A percentile compares a stretch with the other conserved stretches of the same genome.
Evolutionary conservation across 92 coral and sea anemone genomes (phyloP).

Genomic region (Siderastrea siderea): DNA sequence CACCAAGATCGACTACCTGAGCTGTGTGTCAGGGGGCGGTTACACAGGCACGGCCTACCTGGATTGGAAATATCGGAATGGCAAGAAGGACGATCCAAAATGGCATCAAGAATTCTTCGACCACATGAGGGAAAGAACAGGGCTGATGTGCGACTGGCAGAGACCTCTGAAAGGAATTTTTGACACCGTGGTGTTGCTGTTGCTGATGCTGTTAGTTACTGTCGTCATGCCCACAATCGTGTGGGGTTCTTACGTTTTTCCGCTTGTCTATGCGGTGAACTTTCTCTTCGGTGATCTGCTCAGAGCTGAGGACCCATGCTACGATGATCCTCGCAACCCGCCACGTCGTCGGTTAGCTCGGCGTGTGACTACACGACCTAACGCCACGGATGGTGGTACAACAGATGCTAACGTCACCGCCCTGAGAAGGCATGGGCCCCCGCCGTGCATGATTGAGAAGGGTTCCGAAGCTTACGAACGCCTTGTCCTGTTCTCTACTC

Average conservation of each 20-base stretch:
- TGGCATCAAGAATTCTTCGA: slow-evolving; percentile 88
- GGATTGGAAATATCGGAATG: slow-evolving; percentile 91
- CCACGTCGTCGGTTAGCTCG: background rate
- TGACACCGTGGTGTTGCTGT: slow-evolving; percentile 55
- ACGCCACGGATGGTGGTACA: background rate
- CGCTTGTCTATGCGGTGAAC: slow-evolving; percentile 68
- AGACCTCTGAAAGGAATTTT: slow-evolving; percentile 64
- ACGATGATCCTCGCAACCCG: background rate
- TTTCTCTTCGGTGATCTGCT: slow-evolving; percentile 75
- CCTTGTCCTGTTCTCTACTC: slow-evolving; percentile 12
- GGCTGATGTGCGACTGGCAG: slow-evolving; percentile 74
- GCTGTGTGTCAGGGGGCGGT: slow-evolving; percentile 92
- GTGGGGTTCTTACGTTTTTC: slow-evolving; percentile 65
- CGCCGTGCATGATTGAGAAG: background rate
- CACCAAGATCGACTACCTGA: slow-evolving; percentile 69
- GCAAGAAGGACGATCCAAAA: slow-evolving; percentile 70
- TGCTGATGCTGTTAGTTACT: slow-evolving; percentile 50
- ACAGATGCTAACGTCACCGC: background rate
- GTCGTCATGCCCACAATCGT: slow-evolving; percentile 69
- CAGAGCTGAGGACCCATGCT: slow-evolving; percentile 31
- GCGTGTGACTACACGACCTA: background rate
- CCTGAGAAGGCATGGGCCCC: background rate
- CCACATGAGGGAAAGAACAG: slow-evolving; percentile 70
- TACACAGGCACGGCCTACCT: slow-evolving; percentile 80
- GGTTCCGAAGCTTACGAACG: slow-evolving; percentile 26